Evolutionary conservation across 2,888 invertebrate species (phyloP), one percentile per base, ranked within the genome.

Genomic region (Scaptomyza tumidula): DNA sequence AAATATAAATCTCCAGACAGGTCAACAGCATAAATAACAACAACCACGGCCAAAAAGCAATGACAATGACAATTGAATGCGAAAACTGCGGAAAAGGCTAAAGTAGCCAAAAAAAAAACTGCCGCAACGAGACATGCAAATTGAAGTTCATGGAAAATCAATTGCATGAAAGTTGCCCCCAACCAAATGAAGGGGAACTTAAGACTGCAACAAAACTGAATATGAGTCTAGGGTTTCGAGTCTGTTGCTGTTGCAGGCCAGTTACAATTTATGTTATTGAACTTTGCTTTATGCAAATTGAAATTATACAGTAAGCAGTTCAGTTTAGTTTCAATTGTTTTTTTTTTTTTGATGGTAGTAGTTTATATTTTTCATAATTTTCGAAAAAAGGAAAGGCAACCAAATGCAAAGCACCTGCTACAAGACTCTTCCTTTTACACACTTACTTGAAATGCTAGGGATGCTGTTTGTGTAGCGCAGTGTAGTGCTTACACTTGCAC

Each of bases 131-230:
- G 65, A 68, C 75, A 79, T 75, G 65, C 74, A 72, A 82, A 77
- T 83, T 86, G 86, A 85, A 85, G 84, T 85, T 85, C 84, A 85
- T 78, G 84, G 88, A 88, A 88, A 85, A 64, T 77, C 73, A 78
- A 78, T 80, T 79, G 61, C 76, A 87, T 86, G 86, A 83, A 83
- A 83, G 83, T 83, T 70, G 82, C 78, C 49, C 52, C 61, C 49
- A 46, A 66, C 63, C 71, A 78, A 74, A 73, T 45, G 77, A 74
- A 82, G 74, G 82, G 76, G 82, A 78, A 76, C 72, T 71, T 13
- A 10, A 37, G 59, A 29, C 39, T 71, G 10, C 37, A 54, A 11
- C 55, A 27, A 37, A 39, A 27, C 53, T 54, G 52, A 50, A 52
- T 68, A 60, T 61, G 43, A 59, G 41, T 46, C 19, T 49, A 31